Conservation (phyloP, 1,140 invertebrate species). For the Adelges cooleyi region DNA sequence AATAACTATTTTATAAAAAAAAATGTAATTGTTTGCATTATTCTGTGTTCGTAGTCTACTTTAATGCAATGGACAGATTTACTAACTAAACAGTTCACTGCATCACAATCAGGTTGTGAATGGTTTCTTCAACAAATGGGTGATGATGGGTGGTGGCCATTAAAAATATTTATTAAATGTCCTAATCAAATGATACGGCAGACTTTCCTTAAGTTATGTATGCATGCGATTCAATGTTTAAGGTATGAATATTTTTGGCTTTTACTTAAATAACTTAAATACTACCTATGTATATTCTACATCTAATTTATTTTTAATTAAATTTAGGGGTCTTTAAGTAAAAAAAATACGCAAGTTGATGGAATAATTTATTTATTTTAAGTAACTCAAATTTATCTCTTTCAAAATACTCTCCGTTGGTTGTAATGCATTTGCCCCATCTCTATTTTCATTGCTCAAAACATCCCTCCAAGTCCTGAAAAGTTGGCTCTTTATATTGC, state of each 20-base stretch:
- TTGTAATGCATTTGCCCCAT: too few species aligned
- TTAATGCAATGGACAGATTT: conserved; percentile 95
- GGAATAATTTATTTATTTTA: too few species aligned
- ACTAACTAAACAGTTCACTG: conserved; percentile 86
- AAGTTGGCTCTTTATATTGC: too few species aligned
- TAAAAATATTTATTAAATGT: conserved; percentile 88
- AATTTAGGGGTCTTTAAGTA: too few species aligned
- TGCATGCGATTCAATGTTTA: conserved; percentile 83
- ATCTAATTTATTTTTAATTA: too few species aligned
- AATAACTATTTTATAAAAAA: neutral
- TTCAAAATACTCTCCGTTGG: too few species aligned
- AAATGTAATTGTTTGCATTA: conserved; percentile 16
- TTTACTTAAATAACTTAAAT: neutral
- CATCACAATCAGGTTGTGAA: conserved; percentile 77
- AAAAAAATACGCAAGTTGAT: too few species aligned
- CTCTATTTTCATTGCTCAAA: too few species aligned
- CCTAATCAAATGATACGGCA: conserved; percentile 90
- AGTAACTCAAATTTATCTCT: too few species aligned
- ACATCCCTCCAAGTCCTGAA: too few species aligned
- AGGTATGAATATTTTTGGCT: conserved; percentile 42
- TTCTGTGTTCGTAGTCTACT: conserved; percentile 59
- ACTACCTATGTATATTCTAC: too few species aligned
- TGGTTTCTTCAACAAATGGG: conserved; percentile 91
- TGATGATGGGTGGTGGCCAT: conserved; percentile 84
- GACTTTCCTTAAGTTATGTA: conserved; percentile 85